These are phyloP conservation scores for Tiliacea aurago DNA, from an alignment of 2,888 invertebrate species.

Conservation along the genomic window DNA sequence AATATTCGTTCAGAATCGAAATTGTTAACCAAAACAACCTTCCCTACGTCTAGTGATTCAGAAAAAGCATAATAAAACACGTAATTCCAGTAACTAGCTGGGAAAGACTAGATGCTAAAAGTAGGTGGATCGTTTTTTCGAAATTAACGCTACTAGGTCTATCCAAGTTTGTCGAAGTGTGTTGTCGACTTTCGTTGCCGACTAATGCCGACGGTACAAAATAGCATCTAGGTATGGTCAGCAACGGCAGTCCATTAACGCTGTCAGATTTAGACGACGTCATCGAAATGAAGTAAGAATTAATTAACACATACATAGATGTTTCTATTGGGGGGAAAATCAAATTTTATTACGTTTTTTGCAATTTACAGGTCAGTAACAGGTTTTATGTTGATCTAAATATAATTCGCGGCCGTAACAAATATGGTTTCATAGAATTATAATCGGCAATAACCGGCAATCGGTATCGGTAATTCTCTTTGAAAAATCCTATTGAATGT, in stretches of 20 bases:
- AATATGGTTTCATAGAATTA: too few relatives aligned
- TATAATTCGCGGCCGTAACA: too few relatives aligned
- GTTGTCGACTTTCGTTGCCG: not conserved
- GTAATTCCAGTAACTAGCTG: not conserved
- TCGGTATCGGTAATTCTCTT: too few relatives aligned
- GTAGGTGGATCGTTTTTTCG: not conserved
- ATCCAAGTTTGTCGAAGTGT: not conserved
- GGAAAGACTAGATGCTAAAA: not conserved
- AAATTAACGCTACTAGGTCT: not conserved
- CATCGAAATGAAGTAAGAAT: too few relatives aligned
- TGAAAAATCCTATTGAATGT: too few relatives aligned
- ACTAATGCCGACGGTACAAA: not conserved
- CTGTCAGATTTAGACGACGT: not conserved
- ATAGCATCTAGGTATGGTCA: not conserved
- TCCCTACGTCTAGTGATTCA: not conserved
- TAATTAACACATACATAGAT: too few relatives aligned
- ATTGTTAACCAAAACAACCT: not conserved
- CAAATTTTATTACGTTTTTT: too few relatives aligned
- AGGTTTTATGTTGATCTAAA: too few relatives aligned
- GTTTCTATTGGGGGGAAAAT: too few relatives aligned
- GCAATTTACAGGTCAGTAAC: too few relatives aligned
- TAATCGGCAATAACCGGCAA: too few relatives aligned
- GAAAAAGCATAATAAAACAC: not conserved
- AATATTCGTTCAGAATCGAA: conserved; percentile 15
- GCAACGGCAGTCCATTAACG: not conserved